Evolutionary conservation across 2,797 vertebrate species (phyloP).

Genomic region (Erethizon dorsatum): DNA sequence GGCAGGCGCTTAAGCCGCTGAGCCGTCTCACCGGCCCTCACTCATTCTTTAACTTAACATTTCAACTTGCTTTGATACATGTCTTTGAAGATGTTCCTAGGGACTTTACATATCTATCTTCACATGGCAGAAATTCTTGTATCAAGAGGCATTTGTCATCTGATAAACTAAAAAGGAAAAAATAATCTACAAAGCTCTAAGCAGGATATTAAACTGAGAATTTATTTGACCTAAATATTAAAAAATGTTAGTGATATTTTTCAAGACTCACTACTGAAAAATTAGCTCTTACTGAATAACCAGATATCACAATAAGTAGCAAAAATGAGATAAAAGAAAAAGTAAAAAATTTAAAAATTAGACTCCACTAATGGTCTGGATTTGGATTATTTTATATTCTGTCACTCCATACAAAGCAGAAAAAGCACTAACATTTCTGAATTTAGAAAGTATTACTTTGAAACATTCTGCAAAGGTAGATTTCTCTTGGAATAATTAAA

Average conservation of each 20-base stretch:
- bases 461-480: constrained; percentile 26
- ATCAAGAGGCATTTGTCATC: constrained; percentile 56
- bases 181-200: constrained; percentile 61
- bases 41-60: background rate
- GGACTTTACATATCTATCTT: background rate
- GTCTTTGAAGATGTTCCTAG: background rate
- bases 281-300: constrained; percentile 35
- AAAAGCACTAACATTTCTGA: background rate
- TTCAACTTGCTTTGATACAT: background rate
- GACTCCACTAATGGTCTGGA: background rate
- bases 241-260: constrained; percentile 61
- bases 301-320: constrained; percentile 24
- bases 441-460: constrained; percentile 33
- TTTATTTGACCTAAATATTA: constrained; percentile 67
- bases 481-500: constrained; percentile 61
- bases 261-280: constrained; percentile 65
- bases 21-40: too few species aligned
- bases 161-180: constrained; percentile 72
- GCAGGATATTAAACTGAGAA: constrained; percentile 82
- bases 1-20: too few species aligned
- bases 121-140: background rate
- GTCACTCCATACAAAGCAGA: background rate
- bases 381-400: background rate
- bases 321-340: constrained; percentile 17
- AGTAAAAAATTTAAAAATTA: constrained; percentile 54